Percentiles rank a stretch among this genome's conserved stretches.
phyloP scores from a whole-genome alignment of 2,888 invertebrate genomes.

The Oligia fasciuncula region DNA sequence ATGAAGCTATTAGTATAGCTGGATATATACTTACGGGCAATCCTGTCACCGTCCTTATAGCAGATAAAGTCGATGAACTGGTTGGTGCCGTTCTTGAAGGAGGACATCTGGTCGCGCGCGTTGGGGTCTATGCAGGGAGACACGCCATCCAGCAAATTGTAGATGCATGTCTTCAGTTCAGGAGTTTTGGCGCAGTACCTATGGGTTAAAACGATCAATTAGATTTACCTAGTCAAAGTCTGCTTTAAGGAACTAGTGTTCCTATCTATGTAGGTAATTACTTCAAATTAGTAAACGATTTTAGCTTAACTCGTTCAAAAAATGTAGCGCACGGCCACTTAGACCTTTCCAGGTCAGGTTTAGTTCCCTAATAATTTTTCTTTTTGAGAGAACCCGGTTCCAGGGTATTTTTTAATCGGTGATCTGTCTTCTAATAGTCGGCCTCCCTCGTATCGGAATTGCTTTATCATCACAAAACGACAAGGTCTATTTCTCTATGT shows the following conservation, averaged over 20 bases:
- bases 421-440: neutral
- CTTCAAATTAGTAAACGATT: neutral
- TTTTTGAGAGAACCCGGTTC: neutral
- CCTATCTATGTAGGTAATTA: too few relatives aligned
- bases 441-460: neutral
- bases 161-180: slow-evolving; percentile 91
- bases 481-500: neutral
- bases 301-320: neutral
- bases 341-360: neutral
- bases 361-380: neutral
- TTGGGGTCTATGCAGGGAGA: slow-evolving; percentile 91
- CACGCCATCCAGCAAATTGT: slow-evolving; percentile 88
- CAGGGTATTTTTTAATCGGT: neutral
- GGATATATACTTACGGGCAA: slow-evolving; percentile 90
- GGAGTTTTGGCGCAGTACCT: slow-evolving; percentile 93
- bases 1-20: neutral
- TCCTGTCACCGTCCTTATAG: slow-evolving; percentile 95
- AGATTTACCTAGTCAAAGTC: neutral
- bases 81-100: slow-evolving; percentile 91
- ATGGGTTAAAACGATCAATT: neutral
- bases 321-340: neutral
- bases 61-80: slow-evolving; percentile 94
- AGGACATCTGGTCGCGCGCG: slow-evolving; percentile 89
- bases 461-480: neutral
- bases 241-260: too few relatives aligned